phyloP scores from a whole-genome alignment of 2,888 invertebrate genomes.

The Callyntrura sp. region DNA sequence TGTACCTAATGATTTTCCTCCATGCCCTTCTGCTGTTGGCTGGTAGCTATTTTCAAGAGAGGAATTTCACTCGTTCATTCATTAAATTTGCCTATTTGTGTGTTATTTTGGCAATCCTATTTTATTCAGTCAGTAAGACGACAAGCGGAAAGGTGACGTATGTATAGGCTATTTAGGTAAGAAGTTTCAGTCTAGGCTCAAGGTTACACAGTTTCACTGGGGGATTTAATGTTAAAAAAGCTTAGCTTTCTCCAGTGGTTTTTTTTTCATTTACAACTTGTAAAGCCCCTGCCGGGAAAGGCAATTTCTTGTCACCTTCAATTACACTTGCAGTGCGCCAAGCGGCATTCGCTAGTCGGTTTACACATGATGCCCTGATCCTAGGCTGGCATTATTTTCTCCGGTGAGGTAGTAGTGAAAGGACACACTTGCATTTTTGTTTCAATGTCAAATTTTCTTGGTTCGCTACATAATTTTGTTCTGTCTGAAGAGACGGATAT shows the following conservation, averaged over 20 bases:
- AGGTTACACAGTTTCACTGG: not conserved
- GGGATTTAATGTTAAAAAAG: too few species aligned
- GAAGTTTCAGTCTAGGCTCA: not conserved
- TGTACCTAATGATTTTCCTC: too few species aligned
- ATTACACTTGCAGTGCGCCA: too few species aligned
- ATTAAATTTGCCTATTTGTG: not conserved
- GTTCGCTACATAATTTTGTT: not conserved
- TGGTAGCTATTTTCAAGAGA: not conserved
- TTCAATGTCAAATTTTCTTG: constrained; percentile 52
- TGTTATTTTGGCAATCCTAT: not conserved
- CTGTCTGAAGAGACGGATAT: not conserved
- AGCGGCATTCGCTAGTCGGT: too few species aligned
- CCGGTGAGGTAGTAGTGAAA: constrained; percentile 14
- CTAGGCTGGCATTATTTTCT: constrained; percentile 3
- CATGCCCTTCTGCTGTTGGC: too few species aligned
- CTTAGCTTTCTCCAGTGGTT: too few species aligned
- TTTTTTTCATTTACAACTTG: too few species aligned
- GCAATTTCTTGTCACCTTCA: too few species aligned
- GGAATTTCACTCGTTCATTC: not conserved
- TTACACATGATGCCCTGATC: not conserved
- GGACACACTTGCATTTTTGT: constrained; percentile 64
- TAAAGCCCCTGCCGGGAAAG: too few species aligned
- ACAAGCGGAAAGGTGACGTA: not conserved
- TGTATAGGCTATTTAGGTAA: not conserved
- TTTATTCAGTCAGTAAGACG: not conserved